These are phyloP conservation scores for Boloria euphrosyne DNA, from an alignment of 2,888 invertebrate genomes.

Conservation along the genomic window DNA sequence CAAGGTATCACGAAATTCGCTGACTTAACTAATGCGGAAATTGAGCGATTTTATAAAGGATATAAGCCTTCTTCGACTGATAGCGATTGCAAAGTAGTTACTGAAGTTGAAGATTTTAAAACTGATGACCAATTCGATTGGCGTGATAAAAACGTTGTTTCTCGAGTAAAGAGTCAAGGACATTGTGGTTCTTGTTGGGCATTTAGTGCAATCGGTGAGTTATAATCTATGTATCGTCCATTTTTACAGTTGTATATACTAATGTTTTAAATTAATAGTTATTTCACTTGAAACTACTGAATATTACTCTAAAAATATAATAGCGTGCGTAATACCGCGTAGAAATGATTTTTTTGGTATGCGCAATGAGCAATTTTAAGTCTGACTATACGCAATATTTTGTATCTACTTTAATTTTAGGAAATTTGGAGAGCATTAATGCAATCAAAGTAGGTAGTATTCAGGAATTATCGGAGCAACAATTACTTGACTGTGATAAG, in stretches of 20 bases:
- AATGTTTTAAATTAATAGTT: too few species aligned
- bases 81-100: constrained; percentile 34
- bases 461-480: constrained; percentile 1
- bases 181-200: constrained; percentile 92
- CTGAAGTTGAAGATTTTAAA: neutral
- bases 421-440: constrained; percentile 16
- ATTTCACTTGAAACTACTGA: too few species aligned
- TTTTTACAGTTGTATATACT: neutral
- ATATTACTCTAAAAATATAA: too few species aligned
- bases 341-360: too few species aligned
- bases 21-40: constrained; percentile 43
- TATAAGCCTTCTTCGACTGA: constrained; percentile 24
- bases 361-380: constrained; percentile 41
- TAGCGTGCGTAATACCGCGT: too few species aligned
- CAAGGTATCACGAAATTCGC: constrained; percentile 36
- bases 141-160: constrained; percentile 88
- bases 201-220: constrained; percentile 46
- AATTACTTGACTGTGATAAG: constrained; percentile 9
- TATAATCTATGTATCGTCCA: neutral
- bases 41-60: neutral
- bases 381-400: neutral
- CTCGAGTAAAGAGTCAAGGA: constrained; percentile 89
- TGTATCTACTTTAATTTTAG: neutral
- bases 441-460: constrained; percentile 6
- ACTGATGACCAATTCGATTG: constrained; percentile 80